Evolutionary conservation across 2,888 invertebrate species (phyloP), one percentile per base, ranked within the genome.

Genomic region (Brenthis hecate): DNA sequence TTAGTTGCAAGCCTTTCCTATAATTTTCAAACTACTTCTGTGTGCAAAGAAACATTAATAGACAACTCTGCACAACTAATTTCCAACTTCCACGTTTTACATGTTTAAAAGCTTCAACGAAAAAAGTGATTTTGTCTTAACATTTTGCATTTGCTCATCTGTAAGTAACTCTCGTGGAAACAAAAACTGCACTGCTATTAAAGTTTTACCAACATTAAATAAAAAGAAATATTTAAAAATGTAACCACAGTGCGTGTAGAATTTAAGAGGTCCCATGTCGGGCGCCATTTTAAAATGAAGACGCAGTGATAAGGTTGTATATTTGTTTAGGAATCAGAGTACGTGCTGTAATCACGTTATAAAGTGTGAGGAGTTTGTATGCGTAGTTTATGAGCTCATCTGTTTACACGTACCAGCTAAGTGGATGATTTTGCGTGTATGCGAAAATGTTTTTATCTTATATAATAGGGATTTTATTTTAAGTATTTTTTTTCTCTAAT

Each of bases 221-320:
- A n/a, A 58, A 16, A 28, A 3, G 1, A 51, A 50, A 65, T 13
- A 48, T 43, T 14, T 48, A 57, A 43, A 58, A 54, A 55, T 48
- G 43, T 43, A 16, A 23, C 53, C 28, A 58, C 66, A 72, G 66
- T 69, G 71, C 69, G 69, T 51, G 47, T 69, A 69, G 48, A 28
- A 13, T 16, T n/a, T 16, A 63, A 64, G 54, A 36, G 54, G 71
- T 65, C 58, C 62, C 69, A 67, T 55, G 56, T 56, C 64, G 69
- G 74, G 74, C 78, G 77, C 75, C 80, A 78, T 84, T 88, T 86
- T 86, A 88, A 87, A 90, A 87, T 85, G 85, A 85, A 86, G 85
- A 84, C 79, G 80, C 77, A 74, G 71, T 76, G 78, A 81, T 80
- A 80, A 80, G 74, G 69, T 75, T 69, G 72, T 77, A 75, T 83